Conservation (phyloP, 2,888 invertebrate genomes). For the Nebria brevicollis region DNA sequence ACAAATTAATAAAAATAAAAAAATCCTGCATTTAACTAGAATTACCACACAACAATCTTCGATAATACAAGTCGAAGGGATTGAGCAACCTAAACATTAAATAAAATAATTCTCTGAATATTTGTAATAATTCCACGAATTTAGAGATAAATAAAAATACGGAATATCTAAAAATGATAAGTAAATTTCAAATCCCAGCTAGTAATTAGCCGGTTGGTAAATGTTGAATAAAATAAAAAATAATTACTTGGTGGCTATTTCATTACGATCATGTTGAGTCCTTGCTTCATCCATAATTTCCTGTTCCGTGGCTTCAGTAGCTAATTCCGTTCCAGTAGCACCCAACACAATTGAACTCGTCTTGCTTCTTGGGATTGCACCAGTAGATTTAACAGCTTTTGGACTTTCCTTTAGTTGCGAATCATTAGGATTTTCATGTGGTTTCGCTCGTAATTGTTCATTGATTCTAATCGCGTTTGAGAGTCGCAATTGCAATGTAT, state of each 20-base stretch:
- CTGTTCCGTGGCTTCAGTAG: slow-evolving; percentile 55
- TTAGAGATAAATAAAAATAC: too few relatives aligned
- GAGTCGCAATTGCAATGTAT: slow-evolving; percentile 82
- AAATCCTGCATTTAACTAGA: background rate
- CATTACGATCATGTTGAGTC: slow-evolving; percentile 40
- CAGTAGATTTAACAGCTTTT: slow-evolving; percentile 29
- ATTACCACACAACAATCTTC: background rate
- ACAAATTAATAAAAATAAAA: slow-evolving; percentile 50
- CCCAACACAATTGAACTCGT: slow-evolving; percentile 54
- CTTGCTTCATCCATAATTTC: slow-evolving; percentile 34
- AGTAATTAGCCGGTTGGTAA: background rate
- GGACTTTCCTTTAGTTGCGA: slow-evolving; percentile 18
- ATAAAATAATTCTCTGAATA: too few relatives aligned
- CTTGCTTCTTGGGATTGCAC: slow-evolving; percentile 51
- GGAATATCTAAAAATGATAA: too few relatives aligned
- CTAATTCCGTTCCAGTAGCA: slow-evolving; percentile 56
- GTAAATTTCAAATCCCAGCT: background rate
- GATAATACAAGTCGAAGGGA: too few relatives aligned
- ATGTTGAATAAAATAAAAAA: background rate
- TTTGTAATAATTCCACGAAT: too few relatives aligned
- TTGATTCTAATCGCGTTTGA: slow-evolving; percentile 82
- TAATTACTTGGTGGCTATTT: slow-evolving; percentile 57
- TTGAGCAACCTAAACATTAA: too few relatives aligned
- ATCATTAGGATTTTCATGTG: slow-evolving; percentile 48
- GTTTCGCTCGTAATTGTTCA: slow-evolving; percentile 68